Conservation (phyloP, 2,113 vertebrate species). For the Tragulus kanchil region DNA sequence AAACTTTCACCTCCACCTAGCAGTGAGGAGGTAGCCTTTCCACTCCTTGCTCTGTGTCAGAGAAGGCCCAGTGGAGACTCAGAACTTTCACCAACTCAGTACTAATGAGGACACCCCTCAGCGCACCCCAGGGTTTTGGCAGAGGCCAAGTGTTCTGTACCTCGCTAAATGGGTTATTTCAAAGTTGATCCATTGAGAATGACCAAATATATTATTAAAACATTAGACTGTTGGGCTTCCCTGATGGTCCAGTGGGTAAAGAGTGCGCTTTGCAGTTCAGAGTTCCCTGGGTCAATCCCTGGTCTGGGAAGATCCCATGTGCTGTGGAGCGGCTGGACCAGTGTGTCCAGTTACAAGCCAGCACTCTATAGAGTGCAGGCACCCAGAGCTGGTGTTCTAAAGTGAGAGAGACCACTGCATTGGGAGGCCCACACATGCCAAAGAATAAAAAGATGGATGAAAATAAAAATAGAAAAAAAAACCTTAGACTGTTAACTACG, state of each 20-base stretch:
- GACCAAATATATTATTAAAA: background rate
- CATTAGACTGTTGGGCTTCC: background rate
- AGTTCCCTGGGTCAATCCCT: too few relatives aligned
- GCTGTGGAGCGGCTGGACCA: too few relatives aligned
- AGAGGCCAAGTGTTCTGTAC: background rate
- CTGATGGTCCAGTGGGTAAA: too few relatives aligned
- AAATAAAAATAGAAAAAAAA: background rate
- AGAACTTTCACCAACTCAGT: background rate
- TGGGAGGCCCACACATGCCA: too few relatives aligned
- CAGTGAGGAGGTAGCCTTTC: background rate
- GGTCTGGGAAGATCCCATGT: too few relatives aligned
- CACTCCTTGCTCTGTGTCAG: background rate
- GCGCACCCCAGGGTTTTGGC: background rate
- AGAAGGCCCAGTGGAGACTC: background rate
- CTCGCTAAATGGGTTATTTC: background rate
- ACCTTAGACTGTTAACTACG: background rate
- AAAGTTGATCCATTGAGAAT: background rate
- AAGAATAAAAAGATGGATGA: too few relatives aligned
- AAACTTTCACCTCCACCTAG: background rate
- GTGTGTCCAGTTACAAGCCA: too few relatives aligned
- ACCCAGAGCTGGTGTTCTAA: too few relatives aligned
- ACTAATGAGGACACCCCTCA: background rate
- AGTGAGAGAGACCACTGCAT: too few relatives aligned
- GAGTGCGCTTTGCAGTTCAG: too few relatives aligned
- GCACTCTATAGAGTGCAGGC: too few relatives aligned